Percentiles rank a stretch among this genome's conserved stretches.
phyloP scores from a whole-genome alignment of 2,797 vertebrate species.

The Mus spretus region DNA sequence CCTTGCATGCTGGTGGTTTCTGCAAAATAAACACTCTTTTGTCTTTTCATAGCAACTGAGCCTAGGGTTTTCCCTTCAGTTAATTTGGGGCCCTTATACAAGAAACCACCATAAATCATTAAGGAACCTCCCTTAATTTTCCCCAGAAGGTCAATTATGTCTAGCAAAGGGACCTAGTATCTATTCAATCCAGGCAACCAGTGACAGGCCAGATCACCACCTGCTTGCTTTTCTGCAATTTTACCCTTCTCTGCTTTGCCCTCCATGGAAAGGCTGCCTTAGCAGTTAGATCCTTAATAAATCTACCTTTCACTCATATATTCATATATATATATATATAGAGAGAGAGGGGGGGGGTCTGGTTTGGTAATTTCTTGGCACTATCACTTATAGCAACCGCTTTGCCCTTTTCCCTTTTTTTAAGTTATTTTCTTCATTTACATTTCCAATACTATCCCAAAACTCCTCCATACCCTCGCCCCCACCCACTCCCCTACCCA shows the following conservation, averaged over 20 bases:
- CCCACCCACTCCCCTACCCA: no score
- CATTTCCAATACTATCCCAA: no score
- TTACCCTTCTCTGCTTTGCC: not conserved
- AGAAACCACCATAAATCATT: not conserved
- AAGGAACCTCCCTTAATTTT: not conserved
- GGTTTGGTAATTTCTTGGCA: not conserved
- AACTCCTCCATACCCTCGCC: no score
- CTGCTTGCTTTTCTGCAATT: not conserved
- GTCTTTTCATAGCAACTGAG: no score
- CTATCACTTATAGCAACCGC: not conserved
- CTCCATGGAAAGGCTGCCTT: not conserved
- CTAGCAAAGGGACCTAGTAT: not conserved
- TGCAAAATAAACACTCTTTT: no score
- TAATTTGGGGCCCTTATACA: no score
- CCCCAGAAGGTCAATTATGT: not conserved
- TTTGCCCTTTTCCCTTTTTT: not conserved
- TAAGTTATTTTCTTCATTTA: no score
- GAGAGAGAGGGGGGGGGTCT: no score
- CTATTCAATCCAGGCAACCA: not conserved
- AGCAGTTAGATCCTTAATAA: not conserved
- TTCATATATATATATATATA: no score
- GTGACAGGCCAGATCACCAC: not conserved
- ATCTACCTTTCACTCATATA: not conserved
- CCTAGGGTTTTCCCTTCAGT: no score
- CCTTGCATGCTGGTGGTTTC: no score